Conservation (phyloP, 2,113 vertebrate genomes). For the Heptranchias perlo region DNA sequence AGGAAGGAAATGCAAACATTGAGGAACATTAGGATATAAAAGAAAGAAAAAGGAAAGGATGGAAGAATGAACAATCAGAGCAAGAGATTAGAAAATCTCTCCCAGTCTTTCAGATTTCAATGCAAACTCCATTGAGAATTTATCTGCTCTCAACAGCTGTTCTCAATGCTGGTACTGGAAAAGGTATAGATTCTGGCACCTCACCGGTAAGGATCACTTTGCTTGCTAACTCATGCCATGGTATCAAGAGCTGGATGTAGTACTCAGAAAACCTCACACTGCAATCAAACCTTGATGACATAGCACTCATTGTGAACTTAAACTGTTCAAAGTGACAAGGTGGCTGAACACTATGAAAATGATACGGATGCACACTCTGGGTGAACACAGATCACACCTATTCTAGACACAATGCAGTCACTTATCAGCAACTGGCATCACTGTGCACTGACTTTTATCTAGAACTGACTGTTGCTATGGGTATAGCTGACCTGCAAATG, state of each 20-base stretch:
- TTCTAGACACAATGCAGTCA: background rate
- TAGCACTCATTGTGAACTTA: background rate
- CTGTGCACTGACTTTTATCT: background rate
- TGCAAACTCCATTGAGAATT: conserved; percentile 33
- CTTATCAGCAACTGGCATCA: background rate
- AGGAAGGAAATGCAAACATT: too few species aligned
- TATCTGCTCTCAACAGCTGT: conserved; percentile 38
- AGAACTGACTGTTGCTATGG: too few species aligned
- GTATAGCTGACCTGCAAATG: background rate
- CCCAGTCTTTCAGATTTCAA: conserved; percentile 25
- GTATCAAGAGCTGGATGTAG: conserved; percentile 20
- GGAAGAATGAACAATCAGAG: conserved; percentile 17
- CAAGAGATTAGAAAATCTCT: conserved; percentile 14
- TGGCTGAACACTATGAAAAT: background rate
- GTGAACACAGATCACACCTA: background rate
- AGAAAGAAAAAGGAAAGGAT: background rate
- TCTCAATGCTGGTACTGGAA: conserved; percentile 30
- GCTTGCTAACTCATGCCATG: conserved; percentile 25
- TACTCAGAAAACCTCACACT: background rate
- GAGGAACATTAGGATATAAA: background rate
- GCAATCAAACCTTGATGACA: conserved; percentile 20
- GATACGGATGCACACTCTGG: background rate
- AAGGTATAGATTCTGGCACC: conserved; percentile 28
- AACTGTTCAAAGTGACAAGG: conserved; percentile 8
- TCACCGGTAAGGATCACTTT: conserved; percentile 16